phyloP scores from a whole-genome alignment of 2,113 vertebrate species.

The Coreoperca whiteheadi region DNA sequence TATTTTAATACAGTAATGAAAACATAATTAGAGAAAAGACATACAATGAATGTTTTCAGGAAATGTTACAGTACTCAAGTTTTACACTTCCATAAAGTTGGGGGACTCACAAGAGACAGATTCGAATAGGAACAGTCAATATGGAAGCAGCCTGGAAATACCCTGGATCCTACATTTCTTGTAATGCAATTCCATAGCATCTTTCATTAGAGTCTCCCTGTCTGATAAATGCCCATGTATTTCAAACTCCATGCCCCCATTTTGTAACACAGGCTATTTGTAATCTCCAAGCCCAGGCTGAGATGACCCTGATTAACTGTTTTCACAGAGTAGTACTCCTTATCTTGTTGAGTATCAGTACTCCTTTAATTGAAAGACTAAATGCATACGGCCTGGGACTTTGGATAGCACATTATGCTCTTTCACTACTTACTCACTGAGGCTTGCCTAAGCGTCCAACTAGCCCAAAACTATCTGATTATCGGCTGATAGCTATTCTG shows the following conservation, averaged over 20 bases:
- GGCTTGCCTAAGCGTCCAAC: too few species aligned
- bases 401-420: too few species aligned
- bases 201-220: background rate
- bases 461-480: background rate
- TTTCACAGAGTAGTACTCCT: background rate
- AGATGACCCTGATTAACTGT: background rate
- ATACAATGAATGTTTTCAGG: constrained; percentile 14
- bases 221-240: constrained; percentile 5
- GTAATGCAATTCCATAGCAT: constrained; percentile 6
- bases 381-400: background rate
- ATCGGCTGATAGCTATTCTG: background rate
- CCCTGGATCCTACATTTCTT: constrained; percentile 9
- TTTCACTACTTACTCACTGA: too few species aligned
- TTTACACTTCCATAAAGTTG: background rate
- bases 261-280: background rate
- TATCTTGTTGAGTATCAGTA: background rate
- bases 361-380: background rate
- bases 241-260: constrained; percentile 9
- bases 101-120: background rate
- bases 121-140: background rate
- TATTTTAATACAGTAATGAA: constrained; percentile 2
- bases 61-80: background rate
- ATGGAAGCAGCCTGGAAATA: constrained; percentile 6
- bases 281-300: background rate
- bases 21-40: background rate